Evolutionary conservation across 2,888 invertebrate species (phyloP), one percentile per base, ranked within the genome.

Genomic region (Ophion slaviceki): DNA sequence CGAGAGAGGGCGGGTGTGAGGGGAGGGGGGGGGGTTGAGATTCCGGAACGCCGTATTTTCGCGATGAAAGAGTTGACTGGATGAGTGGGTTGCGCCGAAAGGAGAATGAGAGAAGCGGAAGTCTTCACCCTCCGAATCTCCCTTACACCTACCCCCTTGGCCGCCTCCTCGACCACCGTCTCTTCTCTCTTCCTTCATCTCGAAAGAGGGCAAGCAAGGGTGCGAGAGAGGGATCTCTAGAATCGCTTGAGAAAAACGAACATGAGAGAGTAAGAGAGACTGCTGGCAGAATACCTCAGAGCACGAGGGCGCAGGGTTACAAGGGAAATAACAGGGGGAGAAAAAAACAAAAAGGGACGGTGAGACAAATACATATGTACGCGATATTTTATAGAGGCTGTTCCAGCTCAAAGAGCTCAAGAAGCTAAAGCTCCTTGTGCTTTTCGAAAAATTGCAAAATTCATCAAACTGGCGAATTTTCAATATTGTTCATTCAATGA

Each of bases 31-130:
- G 87, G 86, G 66, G 88, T 87, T 88, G 86, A 89, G 90, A 47
- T 90, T 88, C 89, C 88, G 88, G 89, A 90, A 90, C 90, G 89
- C 90, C 90, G 90, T 91, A 80, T 82, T 91, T 91, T 89, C 87
- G 88, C 88, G 89, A 89, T 91, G 89, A 91, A 89, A 88, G 87
- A 87, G 86, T 88, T 82, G 82, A 81, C 86, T 78, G 84, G 82
- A 80, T 80, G 82, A 84, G 85, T 84, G 80, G 67, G 80, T 32
- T 89, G 89, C 62, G 78, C 17, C 80, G 67, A 80, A 88, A 89
- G 88, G 87, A 89, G 87, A 89, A 89, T 87, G 89, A 87, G 89
- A 86, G 88, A 88, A 88, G 87, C 82, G 82, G 86, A 74, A 36
- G 81, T 85, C 24, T 59, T 66, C 71, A 75, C 62, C 72, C 80